phyloP scores from a whole-genome alignment of 1,140 invertebrate species.

The Brachionus koreanus region DNA sequence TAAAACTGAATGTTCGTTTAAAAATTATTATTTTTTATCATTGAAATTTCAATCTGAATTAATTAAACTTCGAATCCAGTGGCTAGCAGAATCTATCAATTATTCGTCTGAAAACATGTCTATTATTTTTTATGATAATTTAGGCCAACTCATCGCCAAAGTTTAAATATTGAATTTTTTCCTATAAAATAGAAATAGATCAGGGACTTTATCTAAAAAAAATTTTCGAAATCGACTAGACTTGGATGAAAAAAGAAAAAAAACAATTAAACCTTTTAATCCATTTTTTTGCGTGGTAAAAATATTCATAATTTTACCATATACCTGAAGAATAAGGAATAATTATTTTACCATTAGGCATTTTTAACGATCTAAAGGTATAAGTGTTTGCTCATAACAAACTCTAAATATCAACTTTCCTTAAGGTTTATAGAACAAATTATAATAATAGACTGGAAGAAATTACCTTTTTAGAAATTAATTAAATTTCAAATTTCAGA shows the following conservation, averaged over 20 bases:
- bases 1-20: neutral
- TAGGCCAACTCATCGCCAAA: neutral
- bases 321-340: neutral
- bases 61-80: neutral
- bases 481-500: neutral
- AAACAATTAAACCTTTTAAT: neutral
- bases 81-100: neutral
- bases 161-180: neutral
- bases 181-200: neutral
- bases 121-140: slow-evolving; percentile 12
- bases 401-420: neutral
- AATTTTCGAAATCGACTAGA: neutral
- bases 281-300: neutral
- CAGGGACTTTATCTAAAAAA: neutral
- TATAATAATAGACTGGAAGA: too few relatives aligned
- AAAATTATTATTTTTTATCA: neutral
- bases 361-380: neutral
- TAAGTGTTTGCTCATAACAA: neutral
- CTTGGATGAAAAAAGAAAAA: neutral
- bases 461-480: too few relatives aligned
- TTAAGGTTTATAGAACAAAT: neutral
- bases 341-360: neutral
- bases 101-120: neutral
- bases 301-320: neutral
- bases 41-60: neutral